Base-by-base conservation (phyloP, 2,888 invertebrate species). In the Bhutanitis thaidina region DNA sequence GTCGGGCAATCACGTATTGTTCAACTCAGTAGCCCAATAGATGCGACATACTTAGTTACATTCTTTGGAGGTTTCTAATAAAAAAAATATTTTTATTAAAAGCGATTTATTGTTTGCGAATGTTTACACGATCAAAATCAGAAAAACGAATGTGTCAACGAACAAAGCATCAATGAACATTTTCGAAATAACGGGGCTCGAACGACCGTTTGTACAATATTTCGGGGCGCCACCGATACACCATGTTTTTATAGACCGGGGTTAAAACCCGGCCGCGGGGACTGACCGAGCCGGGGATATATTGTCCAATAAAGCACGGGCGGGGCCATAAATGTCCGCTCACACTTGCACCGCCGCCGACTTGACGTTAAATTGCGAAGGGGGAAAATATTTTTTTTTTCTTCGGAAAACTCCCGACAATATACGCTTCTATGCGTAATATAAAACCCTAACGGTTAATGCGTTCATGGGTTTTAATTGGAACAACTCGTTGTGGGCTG, bases 291-390 rank as follows among this genome's bases (percentile, higher is more conserved):
- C 57, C 68, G 69, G 69, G n/a, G 69, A 86, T 85, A 85, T 84
- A 86, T 86, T 61, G 83, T 69, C 77, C 84, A 85, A 87, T 86
- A 87, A 87, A 80, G 71, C 70, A 68, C 63, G 64, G 63, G 60
- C 63, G 57, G 58, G 61, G 59, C 75, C 69, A 80, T 82, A 81
- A 83, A 79, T 69, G 80, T 76, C 78, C 70, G 58, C 62, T 66
- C 61, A 46, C 57, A 69, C 69, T 66, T 65, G 69, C 69, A 37
- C 59, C 69, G 56, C 64, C 54, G 65, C 61, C 69, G 63, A 69
- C 65, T 65, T 70, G 71, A 69, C 74, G 78, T 69, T 71, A 79
- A 78, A 83, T 83, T 77, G 74, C 68, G 65, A 52, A 32, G 46
- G 41, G 58, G 63, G 71, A 66, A 64, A 69, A 65, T 64, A 63